Evolutionary conservation across 2,797 vertebrate species (phyloP), one percentile per base, ranked within the genome.

Genomic region (Hafferia zeledoni): DNA sequence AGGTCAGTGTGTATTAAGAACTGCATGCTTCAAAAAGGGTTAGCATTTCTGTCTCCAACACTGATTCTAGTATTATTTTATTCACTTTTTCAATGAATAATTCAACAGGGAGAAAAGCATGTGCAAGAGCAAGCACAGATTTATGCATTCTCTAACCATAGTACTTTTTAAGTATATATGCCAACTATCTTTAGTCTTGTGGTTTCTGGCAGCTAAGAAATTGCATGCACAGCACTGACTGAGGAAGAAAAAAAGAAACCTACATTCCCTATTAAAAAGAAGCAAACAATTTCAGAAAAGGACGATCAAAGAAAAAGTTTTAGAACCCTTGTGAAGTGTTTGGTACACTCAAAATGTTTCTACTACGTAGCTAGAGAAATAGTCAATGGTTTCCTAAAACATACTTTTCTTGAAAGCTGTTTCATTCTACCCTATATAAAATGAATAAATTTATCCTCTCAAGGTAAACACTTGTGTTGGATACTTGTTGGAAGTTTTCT

Each of bases 341-440:
- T 49, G 6, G 5, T 64, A 16, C 13, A 46, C 19, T 81, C 57
- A 35, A 88, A 88, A 43, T 35, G 0, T 80, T 91, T 87, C 14
- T 7, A 56, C 16, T 30, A 6, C 0, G 0, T 10, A 60, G 19
- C 19, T 5, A 27, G 13, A 47, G 61, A 84, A 72, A 27, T 9
- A 53, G 17, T 44, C 24, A 69, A 19, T 30, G 14, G 31, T 76
- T 44, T 59, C n/a, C 46, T 84, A 30, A 74, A 88, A 68, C 1
- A 3, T 16, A 28, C 37, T 70, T 87, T 87, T 69, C 10, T 75
- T 86, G 24, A 43, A n/a, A 67, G 2, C 25, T 81, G 23, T 33
- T 57, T 60, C 23, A 44, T 27, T 70, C 3, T 3, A 55, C 27
- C 6, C 1, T 37, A n/a, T 31, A 47, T 84, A 91, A 89, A 80